Conservation (phyloP, 2,797 vertebrate genomes). For the Coccyzus lansbergi region DNA sequence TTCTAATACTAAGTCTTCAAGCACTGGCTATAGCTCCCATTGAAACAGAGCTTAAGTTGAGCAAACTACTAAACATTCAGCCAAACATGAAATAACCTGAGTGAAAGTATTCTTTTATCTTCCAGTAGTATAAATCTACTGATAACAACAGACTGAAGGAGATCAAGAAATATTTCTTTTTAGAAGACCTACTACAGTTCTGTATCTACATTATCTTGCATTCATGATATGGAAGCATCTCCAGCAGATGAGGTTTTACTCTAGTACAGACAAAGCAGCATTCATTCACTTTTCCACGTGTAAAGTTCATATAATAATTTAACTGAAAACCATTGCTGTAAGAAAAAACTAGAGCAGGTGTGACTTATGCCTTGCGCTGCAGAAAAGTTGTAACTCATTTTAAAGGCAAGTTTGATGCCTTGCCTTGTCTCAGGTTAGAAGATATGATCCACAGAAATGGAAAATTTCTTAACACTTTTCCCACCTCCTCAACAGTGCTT, state of each 20-base stretch:
- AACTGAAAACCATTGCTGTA: neutral
- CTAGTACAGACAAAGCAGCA: neutral
- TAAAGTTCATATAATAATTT: neutral
- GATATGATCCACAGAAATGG: neutral
- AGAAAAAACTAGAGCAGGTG: neutral
- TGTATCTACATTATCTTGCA: neutral
- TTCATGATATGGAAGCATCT: neutral
- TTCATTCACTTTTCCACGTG: neutral
- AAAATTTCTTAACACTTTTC: neutral
- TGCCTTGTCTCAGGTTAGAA: neutral
- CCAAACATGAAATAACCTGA: neutral
- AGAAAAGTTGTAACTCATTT: neutral
- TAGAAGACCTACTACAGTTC: neutral
- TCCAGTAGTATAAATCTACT: neutral
- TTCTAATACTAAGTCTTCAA: neutral
- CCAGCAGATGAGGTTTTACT: neutral
- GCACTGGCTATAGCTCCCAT: neutral
- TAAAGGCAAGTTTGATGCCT: neutral
- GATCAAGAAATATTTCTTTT: neutral
- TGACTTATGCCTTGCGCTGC: neutral
- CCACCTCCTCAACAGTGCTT: neutral
- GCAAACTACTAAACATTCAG: neutral
- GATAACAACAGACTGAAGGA: neutral
- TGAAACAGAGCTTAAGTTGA: neutral
- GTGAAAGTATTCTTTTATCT: neutral